phyloP scores from a whole-genome alignment of 2,113 vertebrate species.

The Corythoichthys haematopterus region DNA sequence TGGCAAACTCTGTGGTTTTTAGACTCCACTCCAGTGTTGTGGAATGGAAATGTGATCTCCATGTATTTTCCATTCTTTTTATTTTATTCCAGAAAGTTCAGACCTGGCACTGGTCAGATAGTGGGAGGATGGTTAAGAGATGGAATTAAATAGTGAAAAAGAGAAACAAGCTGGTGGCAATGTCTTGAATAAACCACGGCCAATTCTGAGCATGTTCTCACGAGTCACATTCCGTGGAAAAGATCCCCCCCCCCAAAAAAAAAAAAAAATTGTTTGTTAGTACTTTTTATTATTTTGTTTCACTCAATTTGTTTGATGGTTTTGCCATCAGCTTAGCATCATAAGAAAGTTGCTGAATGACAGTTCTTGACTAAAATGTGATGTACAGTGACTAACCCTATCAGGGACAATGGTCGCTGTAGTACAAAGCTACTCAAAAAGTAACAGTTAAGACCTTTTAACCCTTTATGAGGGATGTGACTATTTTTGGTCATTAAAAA shows the following conservation, averaged over 20 bases:
- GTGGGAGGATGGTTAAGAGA: constrained; percentile 18
- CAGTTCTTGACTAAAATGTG: too few relatives aligned
- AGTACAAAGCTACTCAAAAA: too few relatives aligned
- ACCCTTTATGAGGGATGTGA: too few relatives aligned
- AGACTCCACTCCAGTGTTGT: constrained; percentile 66
- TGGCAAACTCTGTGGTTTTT: constrained; percentile 73
- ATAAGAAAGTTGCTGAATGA: too few relatives aligned
- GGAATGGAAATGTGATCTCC: constrained; percentile 70
- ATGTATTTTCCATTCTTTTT: constrained; percentile 13
- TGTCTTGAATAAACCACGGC: background rate
- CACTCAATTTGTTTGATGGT: too few relatives aligned
- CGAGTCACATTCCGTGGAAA: background rate
- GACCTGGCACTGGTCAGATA: constrained; percentile 41
- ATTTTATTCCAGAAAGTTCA: constrained; percentile 31
- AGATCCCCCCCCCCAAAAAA: too few relatives aligned
- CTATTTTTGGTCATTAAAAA: too few relatives aligned
- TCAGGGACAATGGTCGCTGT: too few relatives aligned
- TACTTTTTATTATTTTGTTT: background rate
- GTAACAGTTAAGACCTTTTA: too few relatives aligned
- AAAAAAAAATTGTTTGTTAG: background rate
- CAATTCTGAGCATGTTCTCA: background rate
- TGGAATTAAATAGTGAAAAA: constrained; percentile 6
- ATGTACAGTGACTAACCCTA: background rate
- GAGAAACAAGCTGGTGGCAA: constrained; percentile 5
- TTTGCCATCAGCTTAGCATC: too few relatives aligned